Evolutionary conservation across 2,113 vertebrate species (phyloP).

Genomic region (Nasalis larvatus): DNA sequence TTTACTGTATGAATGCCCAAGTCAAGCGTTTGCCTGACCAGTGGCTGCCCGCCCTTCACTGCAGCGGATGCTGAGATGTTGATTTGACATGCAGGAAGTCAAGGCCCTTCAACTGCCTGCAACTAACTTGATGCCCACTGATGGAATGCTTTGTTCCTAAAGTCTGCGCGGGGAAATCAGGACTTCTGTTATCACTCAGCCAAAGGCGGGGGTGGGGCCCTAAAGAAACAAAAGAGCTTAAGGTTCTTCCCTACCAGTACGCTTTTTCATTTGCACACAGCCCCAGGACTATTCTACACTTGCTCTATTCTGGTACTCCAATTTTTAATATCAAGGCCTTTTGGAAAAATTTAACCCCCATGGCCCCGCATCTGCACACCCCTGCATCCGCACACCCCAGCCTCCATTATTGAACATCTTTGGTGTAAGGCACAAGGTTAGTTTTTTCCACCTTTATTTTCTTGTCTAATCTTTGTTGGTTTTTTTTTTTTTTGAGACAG

Average conservation of each 20-base stretch:
- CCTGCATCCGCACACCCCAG: too few species aligned
- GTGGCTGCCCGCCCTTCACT: background rate
- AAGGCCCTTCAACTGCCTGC: background rate
- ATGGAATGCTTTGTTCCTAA: slow-evolving; percentile 54
- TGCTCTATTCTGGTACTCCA: background rate
- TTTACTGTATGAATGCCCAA: slow-evolving; percentile 33
- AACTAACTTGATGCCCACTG: slow-evolving; percentile 8
- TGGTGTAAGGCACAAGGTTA: background rate
- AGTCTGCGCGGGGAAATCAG: background rate
- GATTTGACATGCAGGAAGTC: slow-evolving; percentile 48
- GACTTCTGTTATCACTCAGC: slow-evolving; percentile 22
- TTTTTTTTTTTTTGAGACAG: background rate
- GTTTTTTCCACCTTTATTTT: background rate
- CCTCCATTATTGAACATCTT: background rate
- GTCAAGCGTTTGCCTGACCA: background rate
- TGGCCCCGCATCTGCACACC: too few species aligned
- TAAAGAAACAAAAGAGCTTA: background rate
- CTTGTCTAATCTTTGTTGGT: background rate
- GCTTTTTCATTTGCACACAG: background rate
- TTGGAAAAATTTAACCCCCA: background rate
- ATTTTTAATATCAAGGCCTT: background rate
- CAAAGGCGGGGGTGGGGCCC: background rate
- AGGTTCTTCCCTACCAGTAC: background rate
- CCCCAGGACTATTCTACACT: background rate
- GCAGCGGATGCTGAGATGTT: background rate